Conservation (phyloP, 1,140 invertebrate genomes). For the Cardiocondyla obscurior region DNA sequence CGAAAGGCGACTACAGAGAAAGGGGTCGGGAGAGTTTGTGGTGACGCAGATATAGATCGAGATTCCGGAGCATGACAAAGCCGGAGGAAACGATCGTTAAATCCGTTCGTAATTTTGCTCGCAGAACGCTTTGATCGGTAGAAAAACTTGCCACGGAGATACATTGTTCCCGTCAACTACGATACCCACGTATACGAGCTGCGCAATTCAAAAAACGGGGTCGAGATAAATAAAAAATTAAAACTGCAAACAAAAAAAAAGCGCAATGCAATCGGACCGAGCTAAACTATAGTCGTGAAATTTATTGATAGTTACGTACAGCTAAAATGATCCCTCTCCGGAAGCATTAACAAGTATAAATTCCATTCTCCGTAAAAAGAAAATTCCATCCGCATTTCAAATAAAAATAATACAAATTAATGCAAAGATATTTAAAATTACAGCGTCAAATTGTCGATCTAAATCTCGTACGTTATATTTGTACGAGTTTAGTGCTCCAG, state of each 20-base stretch:
- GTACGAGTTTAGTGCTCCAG: not conserved
- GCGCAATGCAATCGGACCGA: not conserved
- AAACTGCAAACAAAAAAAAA: not conserved
- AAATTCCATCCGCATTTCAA: not conserved
- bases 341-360: not conserved
- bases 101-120: conserved; percentile 61
- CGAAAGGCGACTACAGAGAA: not conserved
- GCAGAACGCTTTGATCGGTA: conserved; percentile 60
- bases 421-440: not conserved
- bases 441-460: not conserved
- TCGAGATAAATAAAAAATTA: not conserved
- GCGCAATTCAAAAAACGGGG: not conserved
- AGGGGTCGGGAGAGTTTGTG: conserved; percentile 10
- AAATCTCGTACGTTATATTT: not conserved
- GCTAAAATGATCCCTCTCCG: not conserved
- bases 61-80: conserved; percentile 69
- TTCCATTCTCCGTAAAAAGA: not conserved
- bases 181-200: conserved; percentile 14
- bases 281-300: not conserved
- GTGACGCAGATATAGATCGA: conserved; percentile 52
- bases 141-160: conserved; percentile 50
- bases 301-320: not conserved
- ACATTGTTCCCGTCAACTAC: conserved; percentile 56
- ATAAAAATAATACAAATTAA: not conserved
- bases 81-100: conserved; percentile 69